Evolutionary conservation across 2,797 vertebrate species (phyloP), one percentile per base, ranked within the genome.

Genomic region (Rhinella marina): DNA sequence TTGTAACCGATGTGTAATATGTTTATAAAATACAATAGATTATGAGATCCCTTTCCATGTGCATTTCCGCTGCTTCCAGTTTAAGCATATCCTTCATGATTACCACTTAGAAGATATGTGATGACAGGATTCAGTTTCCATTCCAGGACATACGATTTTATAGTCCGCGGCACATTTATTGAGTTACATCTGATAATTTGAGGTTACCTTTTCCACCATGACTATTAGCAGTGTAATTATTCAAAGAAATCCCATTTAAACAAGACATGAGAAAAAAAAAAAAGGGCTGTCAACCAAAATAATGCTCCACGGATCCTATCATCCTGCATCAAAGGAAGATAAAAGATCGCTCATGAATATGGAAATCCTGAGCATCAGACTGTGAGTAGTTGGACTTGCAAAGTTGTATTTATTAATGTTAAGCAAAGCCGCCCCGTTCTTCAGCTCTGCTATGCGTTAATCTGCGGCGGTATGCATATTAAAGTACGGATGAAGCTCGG

Each of bases 291-390:
- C 57, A 61, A 21, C 25, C 16, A 52, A 84, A 77, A 78, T 80
- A 68, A 80, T 81, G 80, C 79, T 68, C 66, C 48, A 48, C 64
- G 76, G 72, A 85, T 88, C 73, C n/a, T 88, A 75, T 57, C 23
- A 52, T 72, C 59, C 52, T 25, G 79, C 78, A 85, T 85, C 82
- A 88, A 88, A 88, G 57, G 61, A 21, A 84, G 73, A 88, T 84
- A 68, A 79, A 80, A 66, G 77, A 80, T 81, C 16, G 27, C 68
- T 88, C 76, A 88, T 88, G 70, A 88, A 88, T 88, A 85, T 88
- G 82, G 70, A 85, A 88, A 80, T n/a, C 17, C 27, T 54, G 5
- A 21, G 52, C 57, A 66, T 48, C 27, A 79, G 61, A 57, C 76
- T 70, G 61, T 3, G 52, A 82, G 78, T 86, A 59, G 66, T 61